Evolutionary conservation across 2,888 invertebrate genomes (phyloP).

Genomic region (Liposcelis brunnea): DNA sequence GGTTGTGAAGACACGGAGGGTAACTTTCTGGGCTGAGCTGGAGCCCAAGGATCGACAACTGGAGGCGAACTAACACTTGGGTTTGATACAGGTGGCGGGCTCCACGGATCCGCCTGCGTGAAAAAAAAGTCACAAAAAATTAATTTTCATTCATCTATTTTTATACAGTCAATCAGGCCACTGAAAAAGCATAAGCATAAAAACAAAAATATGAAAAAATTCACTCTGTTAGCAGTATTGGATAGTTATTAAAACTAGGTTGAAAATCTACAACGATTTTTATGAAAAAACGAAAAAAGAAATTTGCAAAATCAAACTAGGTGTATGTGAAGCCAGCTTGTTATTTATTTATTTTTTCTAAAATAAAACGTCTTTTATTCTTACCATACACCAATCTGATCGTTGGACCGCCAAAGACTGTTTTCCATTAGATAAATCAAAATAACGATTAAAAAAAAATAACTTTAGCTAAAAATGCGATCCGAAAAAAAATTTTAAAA

Average conservation of each 20-base stretch:
- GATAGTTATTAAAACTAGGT: no score
- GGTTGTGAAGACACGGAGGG: neutral
- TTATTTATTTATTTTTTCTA: neutral
- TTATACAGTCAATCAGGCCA: constrained; percentile 20
- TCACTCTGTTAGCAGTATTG: no score
- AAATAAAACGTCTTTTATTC: constrained; percentile 7
- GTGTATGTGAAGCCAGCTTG: constrained; percentile 7
- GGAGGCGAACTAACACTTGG: constrained; percentile 24
- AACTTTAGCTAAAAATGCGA: no score
- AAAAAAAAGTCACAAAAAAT: constrained; percentile 9
- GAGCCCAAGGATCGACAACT: constrained; percentile 42
- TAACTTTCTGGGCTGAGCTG: constrained; percentile 25
- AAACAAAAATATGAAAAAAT: constrained; percentile 12
- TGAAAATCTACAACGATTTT: no score
- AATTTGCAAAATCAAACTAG: constrained; percentile 12
- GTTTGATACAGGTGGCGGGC: constrained; percentile 31
- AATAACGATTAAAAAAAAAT: no score
- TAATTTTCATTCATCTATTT: constrained; percentile 20
- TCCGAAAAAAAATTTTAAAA: no score
- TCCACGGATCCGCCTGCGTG: constrained; percentile 44
- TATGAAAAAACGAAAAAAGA: constrained; percentile 10
- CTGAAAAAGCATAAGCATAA: constrained; percentile 17
- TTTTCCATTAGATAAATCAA: no score
- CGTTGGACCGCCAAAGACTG: no score
- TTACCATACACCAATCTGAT: constrained; percentile 18